phyloP scores from a whole-genome alignment of 2,113 vertebrate species.

The Thamnaconus septentrionalis region DNA sequence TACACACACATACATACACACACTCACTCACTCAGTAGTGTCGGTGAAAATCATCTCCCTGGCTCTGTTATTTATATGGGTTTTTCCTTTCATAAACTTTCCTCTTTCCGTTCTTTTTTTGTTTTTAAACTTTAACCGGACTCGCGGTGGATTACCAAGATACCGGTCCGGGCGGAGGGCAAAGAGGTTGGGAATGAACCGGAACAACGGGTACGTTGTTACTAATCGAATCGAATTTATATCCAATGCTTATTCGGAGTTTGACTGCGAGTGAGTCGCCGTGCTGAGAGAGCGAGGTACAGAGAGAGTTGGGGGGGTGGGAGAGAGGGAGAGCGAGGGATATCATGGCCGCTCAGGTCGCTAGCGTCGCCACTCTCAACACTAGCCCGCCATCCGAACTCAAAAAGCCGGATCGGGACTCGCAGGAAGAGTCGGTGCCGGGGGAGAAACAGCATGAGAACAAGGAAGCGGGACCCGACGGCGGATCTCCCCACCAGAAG shows the following conservation, averaged over 20 bases:
- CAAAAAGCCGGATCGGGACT: constrained; percentile 91
- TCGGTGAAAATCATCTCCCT: constrained; percentile 69
- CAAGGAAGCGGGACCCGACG: constrained; percentile 78
- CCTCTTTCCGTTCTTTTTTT: constrained; percentile 48
- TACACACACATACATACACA: not conserved
- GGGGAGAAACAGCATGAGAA: constrained; percentile 83
- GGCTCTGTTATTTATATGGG: constrained; percentile 66
- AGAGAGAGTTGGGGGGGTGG: constrained; percentile 66
- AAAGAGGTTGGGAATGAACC: constrained; percentile 78
- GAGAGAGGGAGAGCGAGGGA: constrained; percentile 71
- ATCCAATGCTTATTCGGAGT: constrained; percentile 73
- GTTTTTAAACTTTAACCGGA: constrained; percentile 55
- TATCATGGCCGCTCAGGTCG: constrained; percentile 98
- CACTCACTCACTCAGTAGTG: constrained; percentile 54
- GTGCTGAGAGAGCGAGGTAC: constrained; percentile 74
- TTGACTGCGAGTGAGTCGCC: constrained; percentile 74
- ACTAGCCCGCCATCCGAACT: constrained; percentile 89
- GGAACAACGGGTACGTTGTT: constrained; percentile 76
- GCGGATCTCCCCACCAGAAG: constrained; percentile 83
- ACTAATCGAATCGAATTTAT: constrained; percentile 75
- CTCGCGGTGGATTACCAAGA: constrained; percentile 78
- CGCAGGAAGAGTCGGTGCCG: constrained; percentile 85
- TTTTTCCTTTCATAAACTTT: constrained; percentile 73
- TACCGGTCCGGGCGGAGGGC: constrained; percentile 84
- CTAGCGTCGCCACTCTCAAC: constrained; percentile 91